These are phyloP conservation scores for Oenanthe oenanthe DNA, from an alignment of 2,113 vertebrate genomes.

Conservation along the genomic window DNA sequence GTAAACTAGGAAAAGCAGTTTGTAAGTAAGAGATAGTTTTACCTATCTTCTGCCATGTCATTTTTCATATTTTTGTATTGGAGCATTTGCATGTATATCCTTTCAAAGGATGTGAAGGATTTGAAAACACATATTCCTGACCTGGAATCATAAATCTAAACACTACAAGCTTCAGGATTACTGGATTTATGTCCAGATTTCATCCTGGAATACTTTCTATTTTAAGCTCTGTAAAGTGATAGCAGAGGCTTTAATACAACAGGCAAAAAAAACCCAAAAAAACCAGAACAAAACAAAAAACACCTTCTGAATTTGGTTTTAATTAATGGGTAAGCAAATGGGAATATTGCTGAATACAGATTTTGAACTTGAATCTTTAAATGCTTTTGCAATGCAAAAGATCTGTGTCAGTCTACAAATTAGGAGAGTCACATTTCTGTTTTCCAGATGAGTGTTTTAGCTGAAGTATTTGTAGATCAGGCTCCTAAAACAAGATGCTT, in stretches of 20 bases:
- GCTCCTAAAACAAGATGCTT: background rate
- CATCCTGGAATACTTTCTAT: background rate
- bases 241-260: background rate
- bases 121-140: background rate
- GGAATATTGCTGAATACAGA: background rate
- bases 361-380: background rate
- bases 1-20: background rate
- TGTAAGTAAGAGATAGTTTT: background rate
- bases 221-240: background rate
- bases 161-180: background rate
- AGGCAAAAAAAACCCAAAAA: background rate
- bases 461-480: background rate
- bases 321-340: background rate
- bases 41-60: background rate
- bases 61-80: background rate
- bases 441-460: background rate
- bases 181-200: background rate
- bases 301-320: background rate
- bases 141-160: background rate
- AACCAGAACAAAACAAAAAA: no score
- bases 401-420: background rate
- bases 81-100: background rate
- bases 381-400: background rate
- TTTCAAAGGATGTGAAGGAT: background rate
- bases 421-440: background rate